These are phyloP conservation scores for Trissolcus japonicus DNA, from an alignment of 2,888 invertebrate species.

Conservation along the genomic window DNA sequence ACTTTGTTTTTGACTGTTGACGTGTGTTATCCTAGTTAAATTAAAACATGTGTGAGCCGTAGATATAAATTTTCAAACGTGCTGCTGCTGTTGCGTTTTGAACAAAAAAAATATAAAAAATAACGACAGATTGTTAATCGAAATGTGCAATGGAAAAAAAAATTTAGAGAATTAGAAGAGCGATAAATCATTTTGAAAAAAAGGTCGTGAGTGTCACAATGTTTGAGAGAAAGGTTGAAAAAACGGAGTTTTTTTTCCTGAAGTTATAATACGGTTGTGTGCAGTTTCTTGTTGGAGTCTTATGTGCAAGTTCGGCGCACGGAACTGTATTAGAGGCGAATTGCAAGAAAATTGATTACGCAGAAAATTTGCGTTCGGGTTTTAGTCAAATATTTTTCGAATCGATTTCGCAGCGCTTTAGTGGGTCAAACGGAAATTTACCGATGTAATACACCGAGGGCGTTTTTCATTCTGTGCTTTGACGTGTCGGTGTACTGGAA, in stretches of 20 bases:
- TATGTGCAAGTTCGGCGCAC: not conserved
- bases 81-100: too few species aligned
- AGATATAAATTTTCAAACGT: too few species aligned
- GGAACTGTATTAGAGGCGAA: not conserved
- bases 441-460: not conserved
- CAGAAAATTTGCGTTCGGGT: not conserved
- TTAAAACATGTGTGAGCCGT: too few species aligned
- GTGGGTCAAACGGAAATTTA: conserved; percentile 6
- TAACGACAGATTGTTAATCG: too few species aligned
- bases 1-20: not conserved
- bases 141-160: not conserved
- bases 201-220: too few species aligned
- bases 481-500: too few species aligned
- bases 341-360: conserved; percentile 4
- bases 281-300: not conserved
- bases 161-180: too few species aligned
- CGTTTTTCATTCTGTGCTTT: too few species aligned
- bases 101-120: too few species aligned
- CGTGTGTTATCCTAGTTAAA: not conserved
- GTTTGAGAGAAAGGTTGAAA: not conserved
- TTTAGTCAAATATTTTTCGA: conserved; percentile 1
- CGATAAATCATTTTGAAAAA: too few species aligned
- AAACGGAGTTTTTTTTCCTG: not conserved
- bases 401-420: not conserved
- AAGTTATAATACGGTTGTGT: not conserved